Evolutionary conservation across 2,797 vertebrate genomes (phyloP).

Genomic region (Discoglossus pictus): DNA sequence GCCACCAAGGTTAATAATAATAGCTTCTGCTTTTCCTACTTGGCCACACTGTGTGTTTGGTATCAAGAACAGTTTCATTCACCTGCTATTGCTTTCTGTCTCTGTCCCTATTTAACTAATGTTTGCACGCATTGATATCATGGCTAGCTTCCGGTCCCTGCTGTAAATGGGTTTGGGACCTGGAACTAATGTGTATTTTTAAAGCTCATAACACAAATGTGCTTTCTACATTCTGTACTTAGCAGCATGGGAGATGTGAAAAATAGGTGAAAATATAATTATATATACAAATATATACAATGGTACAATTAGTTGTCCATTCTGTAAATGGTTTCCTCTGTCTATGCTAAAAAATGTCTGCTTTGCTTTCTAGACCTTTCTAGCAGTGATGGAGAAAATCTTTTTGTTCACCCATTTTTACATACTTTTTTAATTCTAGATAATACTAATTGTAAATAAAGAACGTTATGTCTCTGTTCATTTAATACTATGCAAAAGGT

Average conservation of each 20-base stretch:
- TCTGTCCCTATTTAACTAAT: conserved; percentile 8
- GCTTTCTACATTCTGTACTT: conserved; percentile 93
- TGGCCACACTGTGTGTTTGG: not conserved
- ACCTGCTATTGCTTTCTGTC: conserved; percentile 2
- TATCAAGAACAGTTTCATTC: conserved; percentile 1
- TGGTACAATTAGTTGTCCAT: conserved; percentile 90
- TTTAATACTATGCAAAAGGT: conserved; percentile 99
- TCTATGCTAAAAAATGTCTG: conserved; percentile 65
- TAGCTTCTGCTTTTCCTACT: not conserved
- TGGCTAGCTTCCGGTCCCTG: not conserved
- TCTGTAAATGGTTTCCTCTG: conserved; percentile 95
- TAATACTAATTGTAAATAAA: conserved; percentile 98
- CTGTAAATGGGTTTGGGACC: conserved; percentile 5
- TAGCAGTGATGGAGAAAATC: conserved; percentile 24
- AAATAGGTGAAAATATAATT: conserved; percentile 60
- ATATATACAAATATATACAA: conserved; percentile 64
- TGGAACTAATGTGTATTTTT: conserved; percentile 59
- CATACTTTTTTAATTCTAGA: conserved; percentile 97
- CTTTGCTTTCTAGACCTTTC: conserved; percentile 10
- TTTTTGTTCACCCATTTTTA: conserved; percentile 97
- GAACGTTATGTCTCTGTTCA: conserved; percentile 98
- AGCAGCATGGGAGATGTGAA: conserved; percentile 98
- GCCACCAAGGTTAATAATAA: not conserved
- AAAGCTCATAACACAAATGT: conserved; percentile 86
- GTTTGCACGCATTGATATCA: conserved; percentile 10